phyloP scores from a whole-genome alignment of 2,113 vertebrate genomes.

The Xenopus borealis region DNA sequence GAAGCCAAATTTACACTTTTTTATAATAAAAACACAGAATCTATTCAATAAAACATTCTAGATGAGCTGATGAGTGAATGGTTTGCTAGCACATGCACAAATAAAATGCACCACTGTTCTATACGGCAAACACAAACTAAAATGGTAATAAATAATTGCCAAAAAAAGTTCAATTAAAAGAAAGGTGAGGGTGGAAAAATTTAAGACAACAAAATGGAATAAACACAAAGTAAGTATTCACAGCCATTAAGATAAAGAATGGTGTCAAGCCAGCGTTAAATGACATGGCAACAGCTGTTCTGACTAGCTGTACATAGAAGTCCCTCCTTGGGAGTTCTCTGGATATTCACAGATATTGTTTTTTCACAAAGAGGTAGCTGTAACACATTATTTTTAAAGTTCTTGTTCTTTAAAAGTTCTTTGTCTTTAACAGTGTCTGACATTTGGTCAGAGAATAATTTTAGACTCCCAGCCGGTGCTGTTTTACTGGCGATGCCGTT shows the following conservation, averaged over 20 bases:
- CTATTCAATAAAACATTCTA: constrained; percentile 59
- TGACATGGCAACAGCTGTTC: constrained; percentile 93
- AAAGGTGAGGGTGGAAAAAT: constrained; percentile 20
- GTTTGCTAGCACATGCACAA: constrained; percentile 76
- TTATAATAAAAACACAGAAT: constrained; percentile 58
- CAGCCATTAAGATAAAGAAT: constrained; percentile 59
- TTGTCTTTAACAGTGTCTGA: constrained; percentile 66
- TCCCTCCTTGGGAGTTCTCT: constrained; percentile 84
- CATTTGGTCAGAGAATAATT: constrained; percentile 76
- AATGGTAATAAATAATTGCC: constrained; percentile 71
- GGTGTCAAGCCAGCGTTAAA: constrained; percentile 68
- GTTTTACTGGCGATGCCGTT: constrained; percentile 63
- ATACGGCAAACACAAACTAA: constrained; percentile 61
- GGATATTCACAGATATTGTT: constrained; percentile 96
- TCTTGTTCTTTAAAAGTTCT: constrained; percentile 77
- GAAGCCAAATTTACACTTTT: constrained; percentile 61
- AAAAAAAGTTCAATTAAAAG: constrained; percentile 54
- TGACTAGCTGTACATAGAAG: constrained; percentile 84
- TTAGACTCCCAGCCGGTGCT: constrained; percentile 49
- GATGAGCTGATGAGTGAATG: constrained; percentile 55
- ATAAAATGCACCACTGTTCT: constrained; percentile 71
- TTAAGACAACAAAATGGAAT: constrained; percentile 59
- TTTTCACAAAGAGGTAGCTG: constrained; percentile 99
- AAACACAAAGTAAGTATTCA: constrained; percentile 56
- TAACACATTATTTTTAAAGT: constrained; percentile 85